phyloP scores from a whole-genome alignment of 2,113 vertebrate species.

The Phalacrocorax brasilianus region DNA sequence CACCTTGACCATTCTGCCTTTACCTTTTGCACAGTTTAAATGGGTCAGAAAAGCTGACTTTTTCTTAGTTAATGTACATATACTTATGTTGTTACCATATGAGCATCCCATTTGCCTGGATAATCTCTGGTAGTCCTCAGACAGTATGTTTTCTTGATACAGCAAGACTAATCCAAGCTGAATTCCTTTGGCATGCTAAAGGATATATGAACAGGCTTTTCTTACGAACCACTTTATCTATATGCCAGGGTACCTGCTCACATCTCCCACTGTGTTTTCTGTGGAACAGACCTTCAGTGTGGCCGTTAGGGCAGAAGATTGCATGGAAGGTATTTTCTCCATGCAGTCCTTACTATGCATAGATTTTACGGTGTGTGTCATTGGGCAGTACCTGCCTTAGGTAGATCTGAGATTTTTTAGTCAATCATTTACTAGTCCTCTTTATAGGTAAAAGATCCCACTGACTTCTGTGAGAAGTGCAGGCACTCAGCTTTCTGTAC shows the following conservation, averaged over 20 bases:
- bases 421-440: background rate
- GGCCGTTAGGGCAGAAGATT: background rate
- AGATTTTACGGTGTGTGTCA: background rate
- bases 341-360: background rate
- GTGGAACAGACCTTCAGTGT: background rate
- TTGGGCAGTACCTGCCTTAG: background rate
- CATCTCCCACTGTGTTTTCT: background rate
- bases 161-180: background rate
- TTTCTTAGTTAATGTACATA: background rate
- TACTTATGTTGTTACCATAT: background rate
- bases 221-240: background rate
- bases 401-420: background rate
- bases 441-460: background rate
- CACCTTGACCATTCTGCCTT: background rate
- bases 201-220: background rate
- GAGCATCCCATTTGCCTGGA: background rate
- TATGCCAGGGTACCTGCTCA: background rate
- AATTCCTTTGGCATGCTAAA: background rate
- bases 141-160: background rate
- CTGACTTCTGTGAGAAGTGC: background rate
- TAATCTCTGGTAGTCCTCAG: background rate
- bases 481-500: background rate
- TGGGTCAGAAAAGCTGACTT: background rate
- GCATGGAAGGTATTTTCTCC: background rate
- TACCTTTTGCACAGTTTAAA: background rate